These are phyloP conservation scores for Tapirus indicus DNA, from an alignment of 2,797 vertebrate species.

Conservation along the genomic window DNA sequence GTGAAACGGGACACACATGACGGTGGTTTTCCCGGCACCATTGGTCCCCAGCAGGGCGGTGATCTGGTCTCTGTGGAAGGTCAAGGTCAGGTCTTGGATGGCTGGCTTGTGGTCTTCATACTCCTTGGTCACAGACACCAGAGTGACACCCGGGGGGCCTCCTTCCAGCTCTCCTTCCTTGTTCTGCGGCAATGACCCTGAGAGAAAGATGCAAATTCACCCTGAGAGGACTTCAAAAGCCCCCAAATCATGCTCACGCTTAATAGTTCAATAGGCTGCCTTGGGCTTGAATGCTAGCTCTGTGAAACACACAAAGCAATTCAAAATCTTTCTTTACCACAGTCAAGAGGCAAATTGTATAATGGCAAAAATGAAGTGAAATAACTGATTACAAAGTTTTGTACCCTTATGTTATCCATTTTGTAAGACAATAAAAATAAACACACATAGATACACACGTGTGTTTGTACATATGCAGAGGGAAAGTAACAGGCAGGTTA, in stretches of 20 bases:
- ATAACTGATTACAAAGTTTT: background rate
- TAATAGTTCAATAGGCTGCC: background rate
- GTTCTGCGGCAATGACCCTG: background rate
- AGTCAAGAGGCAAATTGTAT: background rate
- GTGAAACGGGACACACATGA: constrained; percentile 82
- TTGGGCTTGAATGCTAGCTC: background rate
- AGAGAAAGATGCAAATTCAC: background rate
- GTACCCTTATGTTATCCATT: background rate
- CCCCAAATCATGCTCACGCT: accelerated
- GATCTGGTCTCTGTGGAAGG: constrained; percentile 87
- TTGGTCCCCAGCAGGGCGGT: constrained; percentile 88
- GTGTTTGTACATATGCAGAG: background rate
- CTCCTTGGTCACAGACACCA: constrained; percentile 88
- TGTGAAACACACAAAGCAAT: background rate
- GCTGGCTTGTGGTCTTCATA: constrained; percentile 54
- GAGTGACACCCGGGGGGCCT: constrained; percentile 40
- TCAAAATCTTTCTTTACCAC: background rate
- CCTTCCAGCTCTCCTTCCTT: background rate
- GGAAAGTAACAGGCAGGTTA: background rate
- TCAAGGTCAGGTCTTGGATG: constrained; percentile 86
- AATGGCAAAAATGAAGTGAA: background rate
- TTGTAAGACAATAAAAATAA: background rate
- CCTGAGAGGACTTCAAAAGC: too few species aligned
- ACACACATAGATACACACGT: background rate
- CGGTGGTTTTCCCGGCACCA: constrained; percentile 88